These are phyloP conservation scores for Amyelois transitella DNA, from an alignment of 1,140 invertebrate species.

Conservation along the genomic window DNA sequence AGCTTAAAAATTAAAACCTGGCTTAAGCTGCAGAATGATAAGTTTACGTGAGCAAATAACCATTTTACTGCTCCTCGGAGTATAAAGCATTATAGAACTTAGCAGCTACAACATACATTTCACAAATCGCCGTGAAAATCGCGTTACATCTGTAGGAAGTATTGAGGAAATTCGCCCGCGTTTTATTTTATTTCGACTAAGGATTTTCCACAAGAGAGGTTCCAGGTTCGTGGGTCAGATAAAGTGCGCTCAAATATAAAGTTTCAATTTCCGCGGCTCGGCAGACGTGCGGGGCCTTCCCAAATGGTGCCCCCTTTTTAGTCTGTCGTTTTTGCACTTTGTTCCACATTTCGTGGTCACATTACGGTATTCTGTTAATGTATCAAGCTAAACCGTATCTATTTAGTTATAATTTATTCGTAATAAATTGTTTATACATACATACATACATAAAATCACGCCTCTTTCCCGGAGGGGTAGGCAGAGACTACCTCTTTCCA, in stretches of 20 bases:
- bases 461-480: too few species aligned
- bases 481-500: too few species aligned
- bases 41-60: too few species aligned
- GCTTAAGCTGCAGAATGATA: too few species aligned
- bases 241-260: conserved; percentile 67
- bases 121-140: conserved; percentile 31
- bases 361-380: conserved; percentile 13
- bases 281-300: conserved; percentile 43
- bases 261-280: conserved; percentile 57
- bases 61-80: too few species aligned
- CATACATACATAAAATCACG: too few species aligned
- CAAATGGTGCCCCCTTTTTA: conserved; percentile 35
- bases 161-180: conserved; percentile 34
- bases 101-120: too few species aligned
- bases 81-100: too few species aligned
- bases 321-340: conserved; percentile 24
- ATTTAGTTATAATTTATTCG: too few species aligned
- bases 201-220: conserved; percentile 43
- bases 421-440: too few species aligned
- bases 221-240: conserved; percentile 51
- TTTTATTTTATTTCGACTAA: conserved; percentile 53
- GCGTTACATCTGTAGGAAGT: conserved; percentile 32
- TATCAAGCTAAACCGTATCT: too few species aligned
- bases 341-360: conserved; percentile 19
- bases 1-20: too few species aligned